Evolutionary conservation across 2,797 vertebrate genomes (phyloP).

Genomic region (Poecilia gillii): DNA sequence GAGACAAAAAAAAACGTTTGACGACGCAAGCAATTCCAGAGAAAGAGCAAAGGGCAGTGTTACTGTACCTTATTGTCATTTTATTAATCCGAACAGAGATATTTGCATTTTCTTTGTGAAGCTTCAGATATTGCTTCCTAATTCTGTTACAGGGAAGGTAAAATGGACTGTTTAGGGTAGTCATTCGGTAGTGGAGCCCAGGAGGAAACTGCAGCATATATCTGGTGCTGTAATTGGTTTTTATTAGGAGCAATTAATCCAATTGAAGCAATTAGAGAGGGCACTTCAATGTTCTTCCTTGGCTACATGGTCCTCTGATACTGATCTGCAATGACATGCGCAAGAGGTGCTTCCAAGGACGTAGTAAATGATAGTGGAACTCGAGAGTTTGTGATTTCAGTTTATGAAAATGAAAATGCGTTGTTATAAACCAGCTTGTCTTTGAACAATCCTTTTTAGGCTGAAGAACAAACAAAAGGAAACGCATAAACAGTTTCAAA

Average conservation of each 20-base stretch:
- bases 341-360: constrained; percentile 2
- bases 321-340: constrained; percentile 34
- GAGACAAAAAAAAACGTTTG: constrained; percentile 47
- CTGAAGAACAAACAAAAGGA: background rate
- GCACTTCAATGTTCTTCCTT: constrained; percentile 5
- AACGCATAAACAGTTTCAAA: background rate
- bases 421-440: background rate
- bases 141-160: constrained; percentile 10
- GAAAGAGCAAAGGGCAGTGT: constrained; percentile 47
- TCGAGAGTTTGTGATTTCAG: background rate
- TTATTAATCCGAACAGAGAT: background rate
- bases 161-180: constrained; percentile 20
- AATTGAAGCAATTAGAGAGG: constrained; percentile 61
- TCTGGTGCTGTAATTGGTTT: constrained; percentile 62
- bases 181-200: constrained; percentile 8
- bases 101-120: background rate
- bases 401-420: constrained; percentile 7
- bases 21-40: constrained; percentile 26
- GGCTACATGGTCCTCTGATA: constrained; percentile 22
- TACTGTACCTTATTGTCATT: constrained; percentile 52
- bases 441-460: background rate
- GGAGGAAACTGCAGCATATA: constrained; percentile 35
- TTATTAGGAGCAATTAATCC: constrained; percentile 63
- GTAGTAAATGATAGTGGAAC: background rate
- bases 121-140: background rate